A percentile compares a stretch with the other conserved stretches of the same genome.
phyloP scores from a whole-genome alignment of 2,797 vertebrate species.

The Microctenopoma lineatum region DNA sequence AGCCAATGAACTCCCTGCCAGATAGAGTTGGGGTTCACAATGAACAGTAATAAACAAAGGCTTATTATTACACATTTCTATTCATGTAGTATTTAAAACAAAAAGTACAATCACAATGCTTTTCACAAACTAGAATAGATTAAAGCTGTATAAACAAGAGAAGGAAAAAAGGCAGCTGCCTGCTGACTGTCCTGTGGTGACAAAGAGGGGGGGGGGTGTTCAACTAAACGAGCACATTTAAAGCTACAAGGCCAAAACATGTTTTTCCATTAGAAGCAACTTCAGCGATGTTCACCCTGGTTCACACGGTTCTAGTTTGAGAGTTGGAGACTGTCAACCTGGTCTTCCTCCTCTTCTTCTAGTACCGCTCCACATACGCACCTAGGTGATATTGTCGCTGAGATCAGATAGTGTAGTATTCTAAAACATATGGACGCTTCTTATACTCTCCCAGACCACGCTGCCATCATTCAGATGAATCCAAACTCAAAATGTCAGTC shows the following conservation, averaged over 20 bases:
- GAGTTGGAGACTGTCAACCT: too few relatives aligned
- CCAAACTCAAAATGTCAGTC: background rate
- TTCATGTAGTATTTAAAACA: background rate
- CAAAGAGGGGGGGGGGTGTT: background rate
- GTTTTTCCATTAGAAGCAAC: too few relatives aligned
- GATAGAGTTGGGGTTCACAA: background rate
- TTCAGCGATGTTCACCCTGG: too few relatives aligned
- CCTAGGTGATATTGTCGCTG: too few relatives aligned
- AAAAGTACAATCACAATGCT: conserved; percentile 2
- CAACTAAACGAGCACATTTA: conserved; percentile 9
- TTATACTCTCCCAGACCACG: background rate
- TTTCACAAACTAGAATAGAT: conserved; percentile 29
- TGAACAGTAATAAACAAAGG: conserved; percentile 1
- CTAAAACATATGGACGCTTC: too few relatives aligned
- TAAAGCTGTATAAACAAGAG: conserved; percentile 53
- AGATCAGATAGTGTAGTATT: too few relatives aligned
- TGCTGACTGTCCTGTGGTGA: conserved; percentile 56
- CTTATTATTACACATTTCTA: conserved; percentile 18
- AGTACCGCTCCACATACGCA: too few relatives aligned
- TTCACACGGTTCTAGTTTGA: too few relatives aligned
- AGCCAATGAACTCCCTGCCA: conserved; percentile 5
- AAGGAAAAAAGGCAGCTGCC: conserved; percentile 38
- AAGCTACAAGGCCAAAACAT: background rate
- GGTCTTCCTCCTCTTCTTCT: too few relatives aligned
- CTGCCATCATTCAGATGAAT: background rate